Percentiles rank a stretch among this genome's conserved stretches.
phyloP scores from a whole-genome alignment of 2,113 vertebrate species.

The Neogobius melanostomus region DNA sequence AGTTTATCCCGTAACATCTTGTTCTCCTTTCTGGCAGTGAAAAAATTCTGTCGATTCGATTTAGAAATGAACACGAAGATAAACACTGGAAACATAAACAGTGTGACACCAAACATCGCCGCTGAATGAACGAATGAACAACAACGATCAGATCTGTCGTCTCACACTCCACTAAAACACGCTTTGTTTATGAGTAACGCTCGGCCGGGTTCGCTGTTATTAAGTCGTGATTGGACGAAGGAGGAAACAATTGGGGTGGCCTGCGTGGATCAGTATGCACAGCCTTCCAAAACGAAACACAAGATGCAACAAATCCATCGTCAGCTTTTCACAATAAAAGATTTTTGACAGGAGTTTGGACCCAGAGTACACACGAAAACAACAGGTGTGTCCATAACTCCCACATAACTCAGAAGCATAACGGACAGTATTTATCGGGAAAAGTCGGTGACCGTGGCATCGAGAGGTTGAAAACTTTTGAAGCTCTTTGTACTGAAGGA shows the following conservation, averaged over 20 bases:
- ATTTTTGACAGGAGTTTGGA: constrained; percentile 11
- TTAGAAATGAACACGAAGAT: constrained; percentile 39
- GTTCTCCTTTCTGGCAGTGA: constrained; percentile 39
- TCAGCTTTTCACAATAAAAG: constrained; percentile 8
- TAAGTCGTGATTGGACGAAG: constrained; percentile 30
- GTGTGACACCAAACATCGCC: constrained; percentile 33
- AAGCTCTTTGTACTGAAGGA: constrained; percentile 23
- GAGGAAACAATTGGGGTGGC: constrained; percentile 20
- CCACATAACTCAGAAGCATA: constrained; percentile 20
- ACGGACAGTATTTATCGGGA: constrained; percentile 45
- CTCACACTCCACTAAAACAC: constrained; percentile 8
- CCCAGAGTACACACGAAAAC: constrained; percentile 31
- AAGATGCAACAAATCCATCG: constrained; percentile 33
- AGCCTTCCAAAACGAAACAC: constrained; percentile 3
- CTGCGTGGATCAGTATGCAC: background rate
- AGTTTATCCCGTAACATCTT: constrained; percentile 27
- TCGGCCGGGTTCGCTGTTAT: constrained; percentile 27
- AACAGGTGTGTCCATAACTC: constrained; percentile 26
- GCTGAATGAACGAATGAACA: constrained; percentile 34
- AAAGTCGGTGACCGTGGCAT: constrained; percentile 31
- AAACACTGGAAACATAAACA: constrained; percentile 51
- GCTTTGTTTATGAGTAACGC: constrained; percentile 35
- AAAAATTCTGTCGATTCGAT: constrained; percentile 19
- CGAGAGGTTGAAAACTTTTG: constrained; percentile 11
- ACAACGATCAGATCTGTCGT: constrained; percentile 40